These are phyloP conservation scores for Dolichopus griseipennis DNA, from an alignment of 2,888 invertebrate species.

Conservation along the genomic window DNA sequence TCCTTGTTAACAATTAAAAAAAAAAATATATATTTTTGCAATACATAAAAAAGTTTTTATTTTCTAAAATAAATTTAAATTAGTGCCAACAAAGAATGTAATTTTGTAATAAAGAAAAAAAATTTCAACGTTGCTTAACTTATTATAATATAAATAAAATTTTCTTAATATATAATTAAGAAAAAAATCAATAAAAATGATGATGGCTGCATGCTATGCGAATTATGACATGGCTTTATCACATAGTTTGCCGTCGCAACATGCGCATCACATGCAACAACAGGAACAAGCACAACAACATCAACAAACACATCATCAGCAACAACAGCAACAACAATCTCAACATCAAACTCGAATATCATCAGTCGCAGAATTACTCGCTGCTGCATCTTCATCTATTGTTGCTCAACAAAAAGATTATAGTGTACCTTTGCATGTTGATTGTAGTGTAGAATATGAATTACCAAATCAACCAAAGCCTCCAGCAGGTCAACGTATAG, in stretches of 20 bases:
- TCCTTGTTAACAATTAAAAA: background rate
- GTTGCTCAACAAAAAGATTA: conserved; percentile 58
- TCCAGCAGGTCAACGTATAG: conserved; percentile 71
- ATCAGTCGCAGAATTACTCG: conserved; percentile 4
- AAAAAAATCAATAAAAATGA: conserved; percentile 28
- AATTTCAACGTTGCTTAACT: background rate
- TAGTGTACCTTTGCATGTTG: conserved; percentile 78
- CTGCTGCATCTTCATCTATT: conserved; percentile 12
- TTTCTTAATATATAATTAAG: too few species aligned
- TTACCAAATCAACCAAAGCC: conserved; percentile 82
- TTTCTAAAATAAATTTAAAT: background rate
- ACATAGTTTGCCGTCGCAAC: conserved; percentile 34
- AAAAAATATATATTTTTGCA: background rate
- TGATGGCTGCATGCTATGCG: conserved; percentile 44
- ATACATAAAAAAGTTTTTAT: background rate
- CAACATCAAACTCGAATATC: conserved; percentile 4
- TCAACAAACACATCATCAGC: conserved; percentile 18
- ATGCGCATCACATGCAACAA: conserved; percentile 16
- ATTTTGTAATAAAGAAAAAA: background rate
- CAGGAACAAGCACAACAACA: conserved; percentile 25
- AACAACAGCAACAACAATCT: conserved; percentile 1
- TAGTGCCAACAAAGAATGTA: background rate
- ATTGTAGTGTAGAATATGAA: conserved; percentile 87
- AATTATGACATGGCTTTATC: conserved; percentile 41
- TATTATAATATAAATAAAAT: background rate